Percentiles rank a stretch among this genome's conserved stretches.
Evolutionary conservation across 2,888 invertebrate genomes (phyloP).

Genomic region (Caenorhabditis sp.): DNA sequence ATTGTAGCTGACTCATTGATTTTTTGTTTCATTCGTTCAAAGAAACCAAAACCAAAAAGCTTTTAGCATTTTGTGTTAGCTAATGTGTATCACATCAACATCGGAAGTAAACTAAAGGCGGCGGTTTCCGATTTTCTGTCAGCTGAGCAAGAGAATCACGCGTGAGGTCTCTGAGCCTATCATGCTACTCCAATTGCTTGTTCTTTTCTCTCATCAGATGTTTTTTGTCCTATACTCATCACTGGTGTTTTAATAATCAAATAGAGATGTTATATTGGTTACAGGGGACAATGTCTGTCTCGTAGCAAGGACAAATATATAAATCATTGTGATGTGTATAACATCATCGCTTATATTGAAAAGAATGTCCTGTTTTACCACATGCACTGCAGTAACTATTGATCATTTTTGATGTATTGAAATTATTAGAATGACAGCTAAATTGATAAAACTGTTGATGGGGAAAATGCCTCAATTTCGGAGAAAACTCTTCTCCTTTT

Average conservation of each 20-base stretch:
- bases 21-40: background rate
- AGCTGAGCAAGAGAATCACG: conserved; percentile 2
- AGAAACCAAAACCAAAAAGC: background rate
- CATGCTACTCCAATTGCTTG: background rate
- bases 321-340: conserved; percentile 41
- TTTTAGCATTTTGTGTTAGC: background rate
- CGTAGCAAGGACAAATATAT: conserved; percentile 39
- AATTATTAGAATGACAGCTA: too few species aligned
- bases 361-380: conserved; percentile 26
- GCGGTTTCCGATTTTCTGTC: background rate
- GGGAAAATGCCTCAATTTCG: conserved; percentile 2
- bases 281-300: conserved; percentile 12
- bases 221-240: conserved; percentile 2
- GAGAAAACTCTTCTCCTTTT: conserved; percentile 8
- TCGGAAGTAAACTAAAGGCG: background rate
- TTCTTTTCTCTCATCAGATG: background rate
- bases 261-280: conserved; percentile 26
- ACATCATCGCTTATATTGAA: conserved; percentile 19
- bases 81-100: background rate
- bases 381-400: background rate
- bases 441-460: too few species aligned
- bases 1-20: background rate
- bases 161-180: conserved; percentile 2
- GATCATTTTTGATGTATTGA: conserved; percentile 20
- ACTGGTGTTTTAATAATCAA: background rate